Evolutionary conservation across 1,140 invertebrate genomes (phyloP), one percentile per base, ranked within the genome.

Genomic region (Drosophila prosaltans): DNA sequence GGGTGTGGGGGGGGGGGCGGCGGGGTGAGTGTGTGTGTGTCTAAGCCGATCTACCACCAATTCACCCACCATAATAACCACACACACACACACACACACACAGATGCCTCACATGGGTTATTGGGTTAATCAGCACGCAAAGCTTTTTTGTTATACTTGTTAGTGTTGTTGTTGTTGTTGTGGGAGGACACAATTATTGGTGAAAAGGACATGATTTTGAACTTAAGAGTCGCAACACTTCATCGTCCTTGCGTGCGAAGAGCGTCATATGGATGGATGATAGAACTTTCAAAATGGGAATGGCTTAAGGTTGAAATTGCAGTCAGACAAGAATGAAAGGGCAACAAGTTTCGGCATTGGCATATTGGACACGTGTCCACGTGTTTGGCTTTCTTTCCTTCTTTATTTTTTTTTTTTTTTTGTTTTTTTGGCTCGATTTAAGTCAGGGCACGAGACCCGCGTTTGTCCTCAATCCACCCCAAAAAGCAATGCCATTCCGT

Each of bases 121-220:
- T 76, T 76, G 74, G 74, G 74, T 76, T 76, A 76, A 76, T 76
- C 74, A 70, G 74, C 74, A 76, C 74, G 74, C 74, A 76, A 67
- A 32, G 55, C 63, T 60, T 65, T 76, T 74, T 36, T 36, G 32
- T 36, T 36, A 7, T 36, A 2, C 32, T 36, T 36, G 32, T 36
- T 36, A 5, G 32, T 36, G 24, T 16, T 72, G 72, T 59, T 30
- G 32, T 16, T 68, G 73, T 59, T 75, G 74, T 61, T 26, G 58
- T n/a, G 5, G 39, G 48, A 64, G 67, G 48, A 51, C 67, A 55
- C 64, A 51, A 51, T 51, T 51, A 51, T 69, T 68, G 43, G 57
- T 39, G 45, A 51, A 68, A 76, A 69, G 74, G 74, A 76, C 74
- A 76, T 76, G 74, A 77, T 76, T 76, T 76, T 76, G 73, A 76